These are phyloP conservation scores for Rattus norvegicus DNA, from an alignment of 2,113 vertebrate genomes.

Conservation along the genomic window DNA sequence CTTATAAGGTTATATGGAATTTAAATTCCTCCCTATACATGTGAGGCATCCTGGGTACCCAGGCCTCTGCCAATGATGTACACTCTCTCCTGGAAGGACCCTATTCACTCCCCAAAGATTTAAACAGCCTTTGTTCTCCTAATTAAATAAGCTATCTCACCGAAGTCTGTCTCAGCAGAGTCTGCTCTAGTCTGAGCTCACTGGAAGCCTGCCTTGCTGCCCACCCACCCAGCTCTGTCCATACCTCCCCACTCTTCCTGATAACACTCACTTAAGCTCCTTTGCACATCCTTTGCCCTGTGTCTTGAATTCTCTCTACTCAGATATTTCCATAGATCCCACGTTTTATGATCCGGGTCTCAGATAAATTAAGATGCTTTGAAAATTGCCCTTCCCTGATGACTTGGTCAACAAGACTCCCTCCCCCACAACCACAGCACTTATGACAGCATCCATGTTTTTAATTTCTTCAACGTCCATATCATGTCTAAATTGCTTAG, in stretches of 20 bases:
- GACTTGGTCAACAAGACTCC: neutral
- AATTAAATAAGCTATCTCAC: no score
- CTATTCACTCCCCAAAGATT: no score
- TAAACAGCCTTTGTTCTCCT: no score
- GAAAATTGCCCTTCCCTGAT: neutral
- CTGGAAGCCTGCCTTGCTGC: no score
- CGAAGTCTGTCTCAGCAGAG: no score
- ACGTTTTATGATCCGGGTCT: neutral
- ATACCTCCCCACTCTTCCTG: neutral
- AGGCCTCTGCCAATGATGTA: no score
- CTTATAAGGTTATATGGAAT: no score
- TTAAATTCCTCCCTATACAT: no score
- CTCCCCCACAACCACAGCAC: neutral
- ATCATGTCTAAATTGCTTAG: neutral
- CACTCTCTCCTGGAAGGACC: no score
- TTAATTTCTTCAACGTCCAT: neutral
- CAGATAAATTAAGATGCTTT: neutral
- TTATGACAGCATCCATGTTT: neutral
- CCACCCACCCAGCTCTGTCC: neutral
- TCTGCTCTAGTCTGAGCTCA: no score
- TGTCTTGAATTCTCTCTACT: slow-evolving; percentile 12
- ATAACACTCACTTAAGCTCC: neutral
- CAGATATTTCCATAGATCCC: neutral
- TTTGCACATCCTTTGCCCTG: neutral
- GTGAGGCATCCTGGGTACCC: no score